phyloP scores from a whole-genome alignment of 2,888 invertebrate genomes.

The Brachyopa scutellaris region DNA sequence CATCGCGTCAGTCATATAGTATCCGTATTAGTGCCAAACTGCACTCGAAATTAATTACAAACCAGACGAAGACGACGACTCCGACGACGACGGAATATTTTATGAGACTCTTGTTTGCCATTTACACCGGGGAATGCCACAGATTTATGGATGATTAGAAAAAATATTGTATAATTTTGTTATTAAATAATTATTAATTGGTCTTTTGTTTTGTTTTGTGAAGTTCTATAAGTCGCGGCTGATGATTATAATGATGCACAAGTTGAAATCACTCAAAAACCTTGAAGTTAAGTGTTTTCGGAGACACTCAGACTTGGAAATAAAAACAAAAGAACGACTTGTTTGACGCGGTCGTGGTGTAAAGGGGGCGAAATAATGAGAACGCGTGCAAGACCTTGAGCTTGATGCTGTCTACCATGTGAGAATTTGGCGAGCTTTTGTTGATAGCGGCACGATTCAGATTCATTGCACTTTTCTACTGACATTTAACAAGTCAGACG shows the following conservation, averaged over 20 bases:
- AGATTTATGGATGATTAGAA: neutral
- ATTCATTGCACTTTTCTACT: too few relatives aligned
- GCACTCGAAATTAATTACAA: slow-evolving; percentile 34
- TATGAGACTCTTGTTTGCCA: slow-evolving; percentile 34
- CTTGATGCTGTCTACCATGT: slow-evolving; percentile 28
- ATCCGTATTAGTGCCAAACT: slow-evolving; percentile 12
- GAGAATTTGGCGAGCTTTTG: slow-evolving; percentile 9
- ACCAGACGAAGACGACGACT: slow-evolving; percentile 4
- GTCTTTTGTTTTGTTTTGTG: slow-evolving; percentile 6
- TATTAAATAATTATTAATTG: slow-evolving; percentile 47
- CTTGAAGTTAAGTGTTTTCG: slow-evolving; percentile 44
- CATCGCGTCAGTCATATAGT: too few relatives aligned
- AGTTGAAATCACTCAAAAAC: slow-evolving; percentile 34
- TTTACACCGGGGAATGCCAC: slow-evolving; percentile 38
- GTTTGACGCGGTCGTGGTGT: too few relatives aligned
- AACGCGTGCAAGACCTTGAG: slow-evolving; percentile 46
- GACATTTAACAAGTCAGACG: too few relatives aligned
- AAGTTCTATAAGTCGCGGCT: neutral
- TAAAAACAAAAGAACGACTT: neutral
- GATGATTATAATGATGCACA: slow-evolving; percentile 39
- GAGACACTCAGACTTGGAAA: slow-evolving; percentile 6
- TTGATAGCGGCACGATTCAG: slow-evolving; percentile 8
- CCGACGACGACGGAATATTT: slow-evolving; percentile 12
- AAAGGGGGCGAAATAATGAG: slow-evolving; percentile 11
- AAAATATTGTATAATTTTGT: slow-evolving; percentile 41